A percentile compares a stretch with the other conserved stretches of the same genome.
Conservation (phyloP, 1,140 invertebrate genomes). For the Triops longicaudatus region DNA sequence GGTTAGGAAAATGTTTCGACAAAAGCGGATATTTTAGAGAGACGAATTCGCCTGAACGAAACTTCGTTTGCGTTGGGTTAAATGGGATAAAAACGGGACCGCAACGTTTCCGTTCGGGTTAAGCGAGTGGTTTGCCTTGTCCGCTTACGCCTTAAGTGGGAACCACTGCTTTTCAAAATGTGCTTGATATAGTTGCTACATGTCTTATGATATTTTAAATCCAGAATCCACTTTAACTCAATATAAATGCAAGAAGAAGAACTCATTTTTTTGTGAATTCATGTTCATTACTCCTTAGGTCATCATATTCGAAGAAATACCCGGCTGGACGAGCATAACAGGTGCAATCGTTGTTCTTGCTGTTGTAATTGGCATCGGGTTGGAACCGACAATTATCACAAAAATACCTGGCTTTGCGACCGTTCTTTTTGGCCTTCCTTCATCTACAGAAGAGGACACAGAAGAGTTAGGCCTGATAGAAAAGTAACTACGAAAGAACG, state of each 20-base stretch:
- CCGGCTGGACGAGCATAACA: constrained; percentile 40
- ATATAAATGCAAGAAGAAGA: too few species aligned
- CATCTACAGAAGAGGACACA: background rate
- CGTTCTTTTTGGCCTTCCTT: background rate
- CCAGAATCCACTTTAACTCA: background rate
- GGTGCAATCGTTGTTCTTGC: constrained; percentile 44
- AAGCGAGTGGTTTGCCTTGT: too few species aligned
- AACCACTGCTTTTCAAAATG: too few species aligned
- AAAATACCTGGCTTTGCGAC: background rate
- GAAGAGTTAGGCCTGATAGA: background rate
- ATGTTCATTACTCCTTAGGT: constrained; percentile 33
- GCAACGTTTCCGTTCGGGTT: too few species aligned
- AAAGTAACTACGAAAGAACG: background rate
- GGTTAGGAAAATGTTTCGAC: too few species aligned
- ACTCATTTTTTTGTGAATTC: background rate
- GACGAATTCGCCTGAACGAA: too few species aligned
- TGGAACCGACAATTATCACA: constrained; percentile 35
- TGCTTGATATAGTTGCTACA: too few species aligned
- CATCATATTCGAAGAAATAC: constrained; percentile 44
- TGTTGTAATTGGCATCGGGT: constrained; percentile 45
- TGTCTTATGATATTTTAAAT: too few species aligned
- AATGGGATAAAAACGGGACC: too few species aligned
- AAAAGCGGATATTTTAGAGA: too few species aligned
- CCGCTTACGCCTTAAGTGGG: too few species aligned
- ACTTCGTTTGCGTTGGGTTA: too few species aligned